Percentiles rank a stretch among this genome's conserved stretches.
Evolutionary conservation across 2,113 vertebrate species (phyloP).

Genomic region (Myotis brandtii): DNA sequence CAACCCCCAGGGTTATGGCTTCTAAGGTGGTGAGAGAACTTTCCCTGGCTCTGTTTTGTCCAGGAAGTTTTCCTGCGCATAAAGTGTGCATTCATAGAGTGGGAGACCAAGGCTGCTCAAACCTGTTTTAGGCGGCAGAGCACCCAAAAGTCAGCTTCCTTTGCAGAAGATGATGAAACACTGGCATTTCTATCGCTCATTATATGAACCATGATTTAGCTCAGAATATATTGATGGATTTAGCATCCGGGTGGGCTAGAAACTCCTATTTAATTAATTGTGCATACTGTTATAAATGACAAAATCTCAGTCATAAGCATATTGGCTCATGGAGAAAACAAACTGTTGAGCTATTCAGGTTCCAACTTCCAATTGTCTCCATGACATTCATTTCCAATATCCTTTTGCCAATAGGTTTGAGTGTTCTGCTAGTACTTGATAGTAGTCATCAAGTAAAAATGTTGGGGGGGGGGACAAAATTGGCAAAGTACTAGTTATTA

Average conservation of each 20-base stretch:
- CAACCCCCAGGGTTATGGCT: neutral
- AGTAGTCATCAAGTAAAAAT: neutral
- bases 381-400: neutral
- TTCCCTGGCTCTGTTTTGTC: neutral
- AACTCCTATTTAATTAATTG: slow-evolving; percentile 39
- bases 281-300: neutral
- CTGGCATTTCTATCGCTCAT: neutral
- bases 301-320: neutral
- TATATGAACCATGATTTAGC: neutral
- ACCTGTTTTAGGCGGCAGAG: slow-evolving; percentile 35
- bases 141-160: neutral
- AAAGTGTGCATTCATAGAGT: neutral
- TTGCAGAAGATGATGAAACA: neutral
- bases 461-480: neutral
- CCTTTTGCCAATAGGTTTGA: neutral
- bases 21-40: neutral
- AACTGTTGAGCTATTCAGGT: neutral
- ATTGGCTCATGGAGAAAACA: neutral
- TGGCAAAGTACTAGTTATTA: neutral
- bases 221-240: neutral
- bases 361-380: neutral
- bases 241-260: neutral
- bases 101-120: neutral
- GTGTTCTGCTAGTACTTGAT: neutral
- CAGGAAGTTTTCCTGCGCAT: neutral